A percentile compares a stretch with the other conserved stretches of the same genome.
These are phyloP conservation scores for Miniopterus natalensis DNA, from an alignment of 2,113 vertebrate species.

Conservation along the genomic window DNA sequence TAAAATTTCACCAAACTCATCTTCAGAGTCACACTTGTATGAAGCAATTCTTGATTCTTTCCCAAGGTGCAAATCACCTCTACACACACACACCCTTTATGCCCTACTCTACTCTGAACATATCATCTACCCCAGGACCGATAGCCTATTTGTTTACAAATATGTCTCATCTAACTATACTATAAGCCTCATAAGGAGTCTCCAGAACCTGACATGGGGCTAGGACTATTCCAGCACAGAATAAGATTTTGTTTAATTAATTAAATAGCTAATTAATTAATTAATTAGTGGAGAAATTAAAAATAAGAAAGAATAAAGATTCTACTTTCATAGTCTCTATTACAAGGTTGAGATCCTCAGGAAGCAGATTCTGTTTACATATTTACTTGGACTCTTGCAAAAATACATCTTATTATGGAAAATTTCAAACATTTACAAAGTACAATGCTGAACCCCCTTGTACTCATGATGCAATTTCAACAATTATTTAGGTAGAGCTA, in stretches of 20 bases:
- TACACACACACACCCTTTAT: background rate
- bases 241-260: background rate
- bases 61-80: background rate
- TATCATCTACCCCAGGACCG: background rate
- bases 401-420: background rate
- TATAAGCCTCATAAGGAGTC: background rate
- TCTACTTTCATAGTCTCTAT: background rate
- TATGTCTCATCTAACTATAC: background rate
- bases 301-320: background rate
- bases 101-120: background rate
- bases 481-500: background rate
- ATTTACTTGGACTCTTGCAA: background rate
- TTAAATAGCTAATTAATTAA: background rate
- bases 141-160: background rate
- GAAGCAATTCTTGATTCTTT: background rate
- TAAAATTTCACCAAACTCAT: constrained; percentile 26
- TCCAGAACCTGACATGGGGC: background rate
- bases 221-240: background rate
- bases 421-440: constrained; percentile 14
- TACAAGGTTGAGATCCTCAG: background rate
- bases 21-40: background rate
- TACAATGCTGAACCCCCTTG: background rate
- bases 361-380: background rate
- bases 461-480: background rate
- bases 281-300: background rate